Conservation (phyloP, 2,888 invertebrate species). For the Odontomyia ornata region DNA sequence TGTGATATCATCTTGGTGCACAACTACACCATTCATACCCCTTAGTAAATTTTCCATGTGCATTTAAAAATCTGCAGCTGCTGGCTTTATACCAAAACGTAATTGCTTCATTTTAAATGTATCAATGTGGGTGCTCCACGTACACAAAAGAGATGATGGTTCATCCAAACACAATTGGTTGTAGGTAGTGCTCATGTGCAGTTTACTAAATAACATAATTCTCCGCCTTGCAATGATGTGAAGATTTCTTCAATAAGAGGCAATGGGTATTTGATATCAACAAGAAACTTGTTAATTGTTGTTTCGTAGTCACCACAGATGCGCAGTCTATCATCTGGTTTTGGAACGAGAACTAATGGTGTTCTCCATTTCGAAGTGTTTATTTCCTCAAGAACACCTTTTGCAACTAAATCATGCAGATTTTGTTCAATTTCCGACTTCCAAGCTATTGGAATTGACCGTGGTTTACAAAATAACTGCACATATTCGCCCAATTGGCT, state of each 20-base stretch:
- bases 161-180: no score
- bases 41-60: no score
- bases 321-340: not conserved
- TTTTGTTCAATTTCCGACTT: not conserved
- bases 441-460: not conserved
- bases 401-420: not conserved
- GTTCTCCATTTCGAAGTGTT: not conserved
- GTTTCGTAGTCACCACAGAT: conserved; percentile 3
- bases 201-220: no score
- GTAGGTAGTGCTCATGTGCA: no score
- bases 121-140: no score
- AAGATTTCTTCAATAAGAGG: conserved; percentile 1
- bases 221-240: not conserved
- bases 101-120: no score
- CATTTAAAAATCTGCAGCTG: no score
- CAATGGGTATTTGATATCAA: not conserved
- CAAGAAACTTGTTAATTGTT: not conserved
- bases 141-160: no score
- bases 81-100: no score
- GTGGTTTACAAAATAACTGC: not conserved
- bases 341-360: not conserved
- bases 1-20: no score
- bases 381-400: not conserved
- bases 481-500: no score
- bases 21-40: no score